A percentile compares a stretch with the other conserved stretches of the same genome.
phyloP scores from a whole-genome alignment of 1,140 invertebrate species.

The Atta colombica region DNA sequence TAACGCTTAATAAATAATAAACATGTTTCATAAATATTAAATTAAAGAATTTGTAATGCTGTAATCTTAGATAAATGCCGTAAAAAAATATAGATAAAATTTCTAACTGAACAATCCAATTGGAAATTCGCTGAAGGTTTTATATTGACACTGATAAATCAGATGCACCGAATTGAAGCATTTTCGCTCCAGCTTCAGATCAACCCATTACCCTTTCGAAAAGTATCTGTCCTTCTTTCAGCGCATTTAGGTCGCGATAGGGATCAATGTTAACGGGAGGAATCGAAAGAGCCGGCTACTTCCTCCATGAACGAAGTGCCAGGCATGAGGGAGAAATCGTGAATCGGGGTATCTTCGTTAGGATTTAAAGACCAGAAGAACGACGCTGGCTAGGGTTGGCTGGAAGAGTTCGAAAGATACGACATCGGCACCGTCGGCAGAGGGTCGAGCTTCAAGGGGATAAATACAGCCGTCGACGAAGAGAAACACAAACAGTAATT shows the following conservation, averaged over 20 bases:
- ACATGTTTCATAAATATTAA: not conserved
- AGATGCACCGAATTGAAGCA: constrained; percentile 66
- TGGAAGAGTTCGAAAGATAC: constrained; percentile 80
- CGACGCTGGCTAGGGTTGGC: constrained; percentile 58
- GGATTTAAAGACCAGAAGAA: constrained; percentile 69
- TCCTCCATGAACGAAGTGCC: constrained; percentile 12
- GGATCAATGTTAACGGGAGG: constrained; percentile 65
- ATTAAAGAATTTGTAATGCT: not conserved
- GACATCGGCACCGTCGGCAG: constrained; percentile 62
- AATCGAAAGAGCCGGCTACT: constrained; percentile 59
- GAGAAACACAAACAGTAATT: constrained; percentile 87
- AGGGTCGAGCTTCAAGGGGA: constrained; percentile 66
- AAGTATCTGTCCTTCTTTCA: constrained; percentile 42
- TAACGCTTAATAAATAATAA: not conserved
- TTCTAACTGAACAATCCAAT: not conserved
- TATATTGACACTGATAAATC: constrained; percentile 63
- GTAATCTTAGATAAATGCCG: not conserved
- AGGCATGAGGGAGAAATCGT: constrained; percentile 68
- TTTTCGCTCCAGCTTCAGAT: constrained; percentile 51
- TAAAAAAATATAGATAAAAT: not conserved
- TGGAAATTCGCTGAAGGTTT: not conserved
- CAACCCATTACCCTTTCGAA: constrained; percentile 64
- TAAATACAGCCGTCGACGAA: constrained; percentile 78
- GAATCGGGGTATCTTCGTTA: constrained; percentile 60
- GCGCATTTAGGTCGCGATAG: constrained; percentile 64